Evolutionary conservation across 2,797 vertebrate species (phyloP).

Genomic region (Acropternis orthonyx): DNA sequence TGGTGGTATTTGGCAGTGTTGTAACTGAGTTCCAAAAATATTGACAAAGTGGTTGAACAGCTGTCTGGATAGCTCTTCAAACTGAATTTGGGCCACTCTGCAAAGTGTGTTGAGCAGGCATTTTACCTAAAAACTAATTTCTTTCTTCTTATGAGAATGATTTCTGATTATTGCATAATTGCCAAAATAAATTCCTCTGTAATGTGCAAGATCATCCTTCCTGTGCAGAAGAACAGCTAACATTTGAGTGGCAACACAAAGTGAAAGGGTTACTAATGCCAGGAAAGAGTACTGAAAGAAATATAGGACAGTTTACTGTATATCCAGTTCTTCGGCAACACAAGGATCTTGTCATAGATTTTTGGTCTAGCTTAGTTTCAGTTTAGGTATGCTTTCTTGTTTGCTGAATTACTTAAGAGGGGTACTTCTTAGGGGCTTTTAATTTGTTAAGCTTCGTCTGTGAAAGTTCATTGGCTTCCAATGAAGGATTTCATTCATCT

Average conservation of each 20-base stretch:
- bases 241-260: conserved; percentile 47
- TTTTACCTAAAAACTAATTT: conserved; percentile 20
- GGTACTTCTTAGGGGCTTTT: background rate
- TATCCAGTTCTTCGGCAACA: background rate
- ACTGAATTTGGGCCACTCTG: conserved; percentile 9
- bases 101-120: background rate
- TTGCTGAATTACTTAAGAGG: background rate
- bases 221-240: conserved; percentile 37
- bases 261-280: background rate
- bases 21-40: conserved; percentile 12
- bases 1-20: background rate
- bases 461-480: background rate
- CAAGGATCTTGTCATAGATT: background rate
- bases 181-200: conserved; percentile 57
- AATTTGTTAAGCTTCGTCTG: background rate
- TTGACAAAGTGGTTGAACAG: conserved; percentile 24
- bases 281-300: background rate
- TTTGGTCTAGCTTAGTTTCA: background rate
- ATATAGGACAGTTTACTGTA: background rate
- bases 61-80: conserved; percentile 31
- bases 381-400: background rate
- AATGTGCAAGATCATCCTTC: conserved; percentile 17
- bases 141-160: conserved; percentile 9
- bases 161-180: background rate
- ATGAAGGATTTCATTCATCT: background rate